phyloP scores from a whole-genome alignment of 2,888 invertebrate species.

The Cosmopolites sordidus region DNA sequence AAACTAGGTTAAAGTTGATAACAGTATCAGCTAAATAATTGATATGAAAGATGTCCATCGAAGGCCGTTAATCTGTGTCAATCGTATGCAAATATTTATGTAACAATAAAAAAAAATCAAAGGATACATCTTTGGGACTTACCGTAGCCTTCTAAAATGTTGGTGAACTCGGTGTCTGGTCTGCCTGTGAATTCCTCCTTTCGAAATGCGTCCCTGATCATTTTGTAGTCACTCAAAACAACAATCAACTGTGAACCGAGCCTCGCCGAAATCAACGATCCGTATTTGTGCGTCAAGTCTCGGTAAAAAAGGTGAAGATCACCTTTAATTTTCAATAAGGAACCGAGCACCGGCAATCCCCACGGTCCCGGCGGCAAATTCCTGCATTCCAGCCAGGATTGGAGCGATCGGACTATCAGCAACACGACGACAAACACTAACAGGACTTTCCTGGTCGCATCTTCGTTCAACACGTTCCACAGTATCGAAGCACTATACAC shows the following conservation, averaged over 20 bases:
- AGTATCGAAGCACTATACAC: slow-evolving; percentile 51
- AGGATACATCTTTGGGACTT: slow-evolving; percentile 51
- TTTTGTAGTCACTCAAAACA: slow-evolving; percentile 80
- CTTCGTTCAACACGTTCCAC: slow-evolving; percentile 47
- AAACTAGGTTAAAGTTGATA: slow-evolving; percentile 35
- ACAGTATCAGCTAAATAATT: slow-evolving; percentile 17
- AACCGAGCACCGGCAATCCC: slow-evolving; percentile 82
- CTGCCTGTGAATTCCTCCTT: slow-evolving; percentile 84
- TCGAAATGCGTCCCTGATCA: slow-evolving; percentile 80
- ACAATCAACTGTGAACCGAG: slow-evolving; percentile 80
- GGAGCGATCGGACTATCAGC: slow-evolving; percentile 44
- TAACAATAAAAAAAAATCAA: slow-evolving; percentile 17
- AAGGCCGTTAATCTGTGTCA: slow-evolving; percentile 45
- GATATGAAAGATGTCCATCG: slow-evolving; percentile 39
- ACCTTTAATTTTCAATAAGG: slow-evolving; percentile 73
- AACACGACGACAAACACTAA: slow-evolving; percentile 54
- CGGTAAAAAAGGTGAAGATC: slow-evolving; percentile 74
- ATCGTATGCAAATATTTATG: slow-evolving; percentile 36
- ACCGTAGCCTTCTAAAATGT: slow-evolving; percentile 86
- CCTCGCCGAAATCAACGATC: slow-evolving; percentile 74
- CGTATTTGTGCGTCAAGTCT: slow-evolving; percentile 72
- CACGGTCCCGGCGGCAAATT: slow-evolving; percentile 82
- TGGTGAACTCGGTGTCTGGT: slow-evolving; percentile 80
- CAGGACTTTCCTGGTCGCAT: slow-evolving; percentile 48
- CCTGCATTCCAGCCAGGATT: slow-evolving; percentile 43